Evolutionary conservation across 1,140 invertebrate genomes (phyloP), one percentile per base, ranked within the genome.

Genomic region (Drosophila tsacasi): DNA sequence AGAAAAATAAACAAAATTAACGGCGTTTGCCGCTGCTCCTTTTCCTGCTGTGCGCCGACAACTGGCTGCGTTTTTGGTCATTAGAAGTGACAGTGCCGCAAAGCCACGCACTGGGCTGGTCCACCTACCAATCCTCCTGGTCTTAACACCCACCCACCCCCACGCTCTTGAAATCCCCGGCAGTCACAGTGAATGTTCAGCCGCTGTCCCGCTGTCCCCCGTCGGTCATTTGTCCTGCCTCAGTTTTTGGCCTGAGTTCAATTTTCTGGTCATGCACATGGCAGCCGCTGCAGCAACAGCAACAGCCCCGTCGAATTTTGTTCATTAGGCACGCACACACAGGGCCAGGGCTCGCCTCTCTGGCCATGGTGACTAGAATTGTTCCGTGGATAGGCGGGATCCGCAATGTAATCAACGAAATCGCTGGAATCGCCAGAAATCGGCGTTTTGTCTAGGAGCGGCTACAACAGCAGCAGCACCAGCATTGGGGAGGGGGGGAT

Each of bases 211-310:
- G 42, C 30, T 54, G 44, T 65, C 49, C 42, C 50, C 42, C 30
- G 42, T 76, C 78, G 83, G 71, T 76, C 83, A 87, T 86, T 86
- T 87, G 76, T 87, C 80, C 76, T 79, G 63, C 60, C 71, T 87
- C 83, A 68, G 75, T 83, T 85, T 81, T 76, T 79, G 81, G 80
- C 67, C 81, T 75, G 58, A 68, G 85, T 84, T 90, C 85, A 87
- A 87, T 87, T 87, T 87, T 87, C 84, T 87, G 84, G 84, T 87
- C 85, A 87, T 90, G 84, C 85, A 87, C 84, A 90, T 87, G 61
- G 73, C 84, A 77, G 81, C 73, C 85, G 76, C 67, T 80, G 76
- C 76, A 66, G 68, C 66, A 69, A 50, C 76, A 60, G 75, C 71
- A 69, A 62, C 66, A 73, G 59, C 81, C 63, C 69, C 81, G 63